Conservation (phyloP, 2,113 vertebrate genomes). For the Neogale vison region DNA sequence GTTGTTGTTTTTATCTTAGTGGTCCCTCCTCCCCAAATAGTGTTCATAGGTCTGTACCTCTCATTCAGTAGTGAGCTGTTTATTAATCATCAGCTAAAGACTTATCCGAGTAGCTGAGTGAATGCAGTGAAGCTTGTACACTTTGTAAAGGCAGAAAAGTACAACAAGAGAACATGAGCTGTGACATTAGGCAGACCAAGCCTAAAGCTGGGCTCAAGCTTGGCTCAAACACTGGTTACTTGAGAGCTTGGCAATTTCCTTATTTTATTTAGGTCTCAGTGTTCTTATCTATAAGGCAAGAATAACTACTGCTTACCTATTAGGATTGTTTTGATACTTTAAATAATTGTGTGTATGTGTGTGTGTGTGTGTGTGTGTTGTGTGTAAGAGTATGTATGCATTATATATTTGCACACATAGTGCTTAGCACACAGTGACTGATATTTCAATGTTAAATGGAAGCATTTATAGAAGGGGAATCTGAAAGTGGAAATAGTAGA, state of each 20-base stretch:
- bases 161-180: no score
- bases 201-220: neutral
- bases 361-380: neutral
- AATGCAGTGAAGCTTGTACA: neutral
- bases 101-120: neutral
- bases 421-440: neutral
- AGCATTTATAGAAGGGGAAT: neutral
- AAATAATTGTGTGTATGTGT: neutral
- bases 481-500: neutral
- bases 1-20: neutral
- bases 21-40: neutral
- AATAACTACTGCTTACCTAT: neutral
- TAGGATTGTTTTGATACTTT: neutral
- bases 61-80: neutral
- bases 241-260: accelerated
- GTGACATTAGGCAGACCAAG: neutral
- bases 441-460: neutral
- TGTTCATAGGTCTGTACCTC: neutral
- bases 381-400: no score
- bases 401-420: neutral
- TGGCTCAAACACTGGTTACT: neutral
- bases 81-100: neutral
- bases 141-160: neutral
- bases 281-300: neutral
- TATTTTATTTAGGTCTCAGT: neutral